Evolutionary conservation across 2,797 vertebrate genomes (phyloP).

Genomic region (Sarcophilus harrisii): DNA sequence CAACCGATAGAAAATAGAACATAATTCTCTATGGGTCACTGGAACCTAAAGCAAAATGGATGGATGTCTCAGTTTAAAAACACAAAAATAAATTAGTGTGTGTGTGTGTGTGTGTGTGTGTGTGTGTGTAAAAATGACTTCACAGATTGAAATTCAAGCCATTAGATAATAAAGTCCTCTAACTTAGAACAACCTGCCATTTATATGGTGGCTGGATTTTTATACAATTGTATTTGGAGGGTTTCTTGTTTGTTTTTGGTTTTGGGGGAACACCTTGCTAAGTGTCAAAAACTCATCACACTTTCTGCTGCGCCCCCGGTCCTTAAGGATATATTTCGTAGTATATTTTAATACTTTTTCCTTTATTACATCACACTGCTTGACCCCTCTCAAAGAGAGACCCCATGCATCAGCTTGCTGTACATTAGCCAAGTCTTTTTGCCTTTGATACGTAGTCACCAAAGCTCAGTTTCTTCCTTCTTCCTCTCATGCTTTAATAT

Average conservation of each 20-base stretch:
- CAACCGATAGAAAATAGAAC: not conserved
- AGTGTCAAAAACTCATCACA: not conserved
- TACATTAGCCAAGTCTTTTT: not conserved
- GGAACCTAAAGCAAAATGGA: constrained; percentile 6
- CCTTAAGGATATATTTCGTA: not conserved
- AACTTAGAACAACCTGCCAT: not conserved
- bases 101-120: too few relatives aligned
- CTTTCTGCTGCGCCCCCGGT: not conserved
- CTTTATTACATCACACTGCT: not conserved
- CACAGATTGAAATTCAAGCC: constrained; percentile 5
- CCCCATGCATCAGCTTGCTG: not conserved
- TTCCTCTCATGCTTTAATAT: not conserved
- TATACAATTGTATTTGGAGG: not conserved
- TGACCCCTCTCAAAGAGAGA: not conserved
- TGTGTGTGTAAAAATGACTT: not conserved
- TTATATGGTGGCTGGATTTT: not conserved
- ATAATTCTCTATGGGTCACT: not conserved
- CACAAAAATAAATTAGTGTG: not conserved
- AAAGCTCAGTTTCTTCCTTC: not conserved
- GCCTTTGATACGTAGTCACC: not conserved
- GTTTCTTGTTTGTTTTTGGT: not conserved
- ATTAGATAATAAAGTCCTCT: not conserved
- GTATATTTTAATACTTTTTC: not conserved
- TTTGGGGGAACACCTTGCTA: not conserved
- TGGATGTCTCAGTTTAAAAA: not conserved